Evolutionary conservation across 2,888 invertebrate genomes (phyloP).

Genomic region (Ichneumon xanthorius): DNA sequence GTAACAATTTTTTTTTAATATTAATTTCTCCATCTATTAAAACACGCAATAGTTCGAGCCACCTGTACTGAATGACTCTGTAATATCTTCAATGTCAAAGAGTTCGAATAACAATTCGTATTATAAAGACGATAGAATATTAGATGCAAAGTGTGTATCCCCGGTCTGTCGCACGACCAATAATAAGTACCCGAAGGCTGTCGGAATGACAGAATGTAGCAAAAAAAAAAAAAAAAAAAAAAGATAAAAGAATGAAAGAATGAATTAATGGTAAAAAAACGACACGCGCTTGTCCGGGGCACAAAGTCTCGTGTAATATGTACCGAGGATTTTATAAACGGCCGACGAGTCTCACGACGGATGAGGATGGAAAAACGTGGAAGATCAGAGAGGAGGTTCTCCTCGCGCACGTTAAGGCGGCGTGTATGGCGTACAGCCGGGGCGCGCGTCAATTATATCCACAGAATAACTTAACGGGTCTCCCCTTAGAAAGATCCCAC

Average conservation of each 20-base stretch:
- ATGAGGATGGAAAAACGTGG: slow-evolving; percentile 52
- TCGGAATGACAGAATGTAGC: slow-evolving; percentile 10
- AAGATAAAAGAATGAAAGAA: slow-evolving; percentile 35
- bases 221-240: slow-evolving; percentile 23
- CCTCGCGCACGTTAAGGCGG: slow-evolving; percentile 31
- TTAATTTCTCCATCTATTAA: not conserved
- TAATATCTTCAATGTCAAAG: slow-evolving; percentile 36
- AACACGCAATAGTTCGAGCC: slow-evolving; percentile 12
- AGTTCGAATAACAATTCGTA: slow-evolving; percentile 51
- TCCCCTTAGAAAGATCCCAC: slow-evolving; percentile 81
- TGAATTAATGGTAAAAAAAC: slow-evolving; percentile 7
- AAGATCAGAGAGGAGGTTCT: slow-evolving; percentile 32
- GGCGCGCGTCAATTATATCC: slow-evolving; percentile 83
- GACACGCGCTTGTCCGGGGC: slow-evolving; percentile 9
- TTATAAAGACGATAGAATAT: slow-evolving; percentile 51
- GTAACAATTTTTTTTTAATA: not conserved
- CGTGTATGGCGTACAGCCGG: slow-evolving; percentile 40
- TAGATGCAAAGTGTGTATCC: slow-evolving; percentile 46
- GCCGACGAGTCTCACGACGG: slow-evolving; percentile 39
- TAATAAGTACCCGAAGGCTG: slow-evolving; percentile 31
- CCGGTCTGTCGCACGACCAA: slow-evolving; percentile 26
- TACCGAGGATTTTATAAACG: slow-evolving; percentile 54
- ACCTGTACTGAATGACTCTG: slow-evolving; percentile 21
- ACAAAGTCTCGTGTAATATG: slow-evolving; percentile 53
- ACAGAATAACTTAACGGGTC: slow-evolving; percentile 83